A percentile compares a stretch with the other conserved stretches of the same genome.
Conservation (phyloP, 2,888 invertebrate genomes). For the Tiphia femorata region DNA sequence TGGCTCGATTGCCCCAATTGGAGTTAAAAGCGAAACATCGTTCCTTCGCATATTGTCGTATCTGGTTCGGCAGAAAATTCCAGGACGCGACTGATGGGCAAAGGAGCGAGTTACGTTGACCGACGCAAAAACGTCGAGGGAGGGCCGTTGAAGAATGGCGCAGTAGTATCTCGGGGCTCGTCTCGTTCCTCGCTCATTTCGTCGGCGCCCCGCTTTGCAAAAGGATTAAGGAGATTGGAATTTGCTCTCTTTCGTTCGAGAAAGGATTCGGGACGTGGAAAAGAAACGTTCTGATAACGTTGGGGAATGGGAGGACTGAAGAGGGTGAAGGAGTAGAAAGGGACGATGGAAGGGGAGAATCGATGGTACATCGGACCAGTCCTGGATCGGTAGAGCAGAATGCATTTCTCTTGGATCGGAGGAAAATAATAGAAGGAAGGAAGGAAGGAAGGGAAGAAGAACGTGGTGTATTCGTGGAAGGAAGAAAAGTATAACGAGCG, state of each 20-base stretch:
- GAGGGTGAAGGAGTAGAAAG: background rate
- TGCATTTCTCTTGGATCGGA: background rate
- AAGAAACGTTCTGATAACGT: background rate
- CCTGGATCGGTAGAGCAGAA: no score
- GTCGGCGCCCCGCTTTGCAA: constrained; percentile 5
- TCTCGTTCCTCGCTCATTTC: background rate
- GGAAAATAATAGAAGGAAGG: background rate
- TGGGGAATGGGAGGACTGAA: background rate
- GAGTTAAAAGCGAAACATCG: no score
- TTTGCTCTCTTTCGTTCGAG: background rate
- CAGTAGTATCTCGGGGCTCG: background rate
- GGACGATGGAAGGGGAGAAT: background rate
- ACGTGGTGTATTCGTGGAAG: no score
- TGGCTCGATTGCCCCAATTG: no score
- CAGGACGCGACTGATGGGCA: no score
- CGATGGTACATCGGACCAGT: no score
- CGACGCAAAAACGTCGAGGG: no score
- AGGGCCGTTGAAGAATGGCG: background rate
- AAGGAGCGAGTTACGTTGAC: no score
- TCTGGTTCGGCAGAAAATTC: no score
- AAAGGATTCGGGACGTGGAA: constrained; percentile 2
- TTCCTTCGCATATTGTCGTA: no score
- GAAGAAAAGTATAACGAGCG: background rate
- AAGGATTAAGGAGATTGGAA: constrained; percentile 28
- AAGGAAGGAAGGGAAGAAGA: background rate